These are phyloP conservation scores for Penaeus indicus DNA, from an alignment of 1,140 invertebrate genomes.

Conservation along the genomic window DNA sequence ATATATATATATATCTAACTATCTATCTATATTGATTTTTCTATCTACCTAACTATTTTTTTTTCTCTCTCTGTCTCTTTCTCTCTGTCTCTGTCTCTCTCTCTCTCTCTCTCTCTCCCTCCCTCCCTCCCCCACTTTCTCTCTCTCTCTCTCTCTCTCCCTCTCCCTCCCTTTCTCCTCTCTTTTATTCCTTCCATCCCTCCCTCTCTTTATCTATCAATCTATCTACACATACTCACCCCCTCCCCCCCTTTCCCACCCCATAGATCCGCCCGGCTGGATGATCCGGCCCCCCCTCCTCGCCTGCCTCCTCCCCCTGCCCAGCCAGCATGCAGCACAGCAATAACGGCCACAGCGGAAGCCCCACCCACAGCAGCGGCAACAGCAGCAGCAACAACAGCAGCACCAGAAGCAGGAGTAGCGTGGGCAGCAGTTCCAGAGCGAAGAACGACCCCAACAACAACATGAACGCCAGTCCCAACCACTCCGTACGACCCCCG, in stretches of 20 bases:
- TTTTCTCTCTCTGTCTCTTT: background rate
- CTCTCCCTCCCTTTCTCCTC: too few relatives aligned
- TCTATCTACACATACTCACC: background rate
- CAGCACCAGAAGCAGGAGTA: background rate
- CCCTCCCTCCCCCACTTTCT: background rate
- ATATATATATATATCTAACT: background rate
- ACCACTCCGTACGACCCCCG: conserved; percentile 47
- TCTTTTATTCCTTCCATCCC: background rate
- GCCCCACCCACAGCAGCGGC: conserved; percentile 16
- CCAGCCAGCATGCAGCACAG: conserved; percentile 53
- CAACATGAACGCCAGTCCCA: conserved; percentile 36
- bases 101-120: background rate
- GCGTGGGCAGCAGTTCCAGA: background rate
- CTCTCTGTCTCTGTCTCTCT: background rate
- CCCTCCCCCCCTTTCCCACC: background rate
- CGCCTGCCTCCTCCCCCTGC: background rate
- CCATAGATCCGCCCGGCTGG: background rate
- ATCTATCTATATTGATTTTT: background rate
- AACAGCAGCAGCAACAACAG: conserved; percentile 16
- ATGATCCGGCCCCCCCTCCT: background rate
- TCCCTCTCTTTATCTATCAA: background rate
- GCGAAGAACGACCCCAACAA: conserved; percentile 39
- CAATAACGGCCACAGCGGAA: conserved; percentile 42
- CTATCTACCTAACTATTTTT: background rate
- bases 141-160: too few relatives aligned